Percentiles rank a stretch among this genome's conserved stretches.
phyloP scores from a whole-genome alignment of 1,140 invertebrate genomes.

The Trichoplusia ni region DNA sequence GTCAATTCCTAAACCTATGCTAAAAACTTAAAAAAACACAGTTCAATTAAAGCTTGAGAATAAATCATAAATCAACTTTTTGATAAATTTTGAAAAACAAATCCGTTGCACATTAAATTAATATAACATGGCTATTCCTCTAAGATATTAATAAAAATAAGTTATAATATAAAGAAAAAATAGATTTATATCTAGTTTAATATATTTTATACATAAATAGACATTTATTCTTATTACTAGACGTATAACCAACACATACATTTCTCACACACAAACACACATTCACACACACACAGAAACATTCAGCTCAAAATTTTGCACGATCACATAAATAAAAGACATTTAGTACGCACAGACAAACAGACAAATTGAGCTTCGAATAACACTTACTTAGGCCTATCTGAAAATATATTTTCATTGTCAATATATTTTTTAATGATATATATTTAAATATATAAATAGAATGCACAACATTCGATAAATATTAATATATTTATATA shows the following conservation, averaged over 20 bases:
- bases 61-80: too few species aligned
- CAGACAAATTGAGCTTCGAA: slow-evolving; percentile 4
- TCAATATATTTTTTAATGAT: slow-evolving; percentile 45
- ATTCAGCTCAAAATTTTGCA: not conserved
- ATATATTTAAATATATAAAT: slow-evolving; percentile 12
- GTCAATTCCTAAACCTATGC: too few species aligned
- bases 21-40: too few species aligned
- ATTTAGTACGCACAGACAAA: not conserved
- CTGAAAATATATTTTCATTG: slow-evolving; percentile 61
- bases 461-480: slow-evolving; percentile 21
- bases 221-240: not conserved
- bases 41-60: too few species aligned
- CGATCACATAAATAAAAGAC: not conserved
- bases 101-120: too few species aligned
- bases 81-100: too few species aligned
- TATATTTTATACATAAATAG: not conserved
- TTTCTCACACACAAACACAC: not conserved
- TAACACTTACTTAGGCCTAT: not conserved
- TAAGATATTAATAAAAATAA: too few species aligned
- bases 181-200: not conserved
- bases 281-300: not conserved
- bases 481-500: slow-evolving; percentile 12
- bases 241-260: too few species aligned
- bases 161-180: too few species aligned
- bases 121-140: too few species aligned